A percentile compares a stretch with the other conserved stretches of the same genome.
Conservation (phyloP, 2,797 vertebrate genomes). For the Cirrhinus mrigala region DNA sequence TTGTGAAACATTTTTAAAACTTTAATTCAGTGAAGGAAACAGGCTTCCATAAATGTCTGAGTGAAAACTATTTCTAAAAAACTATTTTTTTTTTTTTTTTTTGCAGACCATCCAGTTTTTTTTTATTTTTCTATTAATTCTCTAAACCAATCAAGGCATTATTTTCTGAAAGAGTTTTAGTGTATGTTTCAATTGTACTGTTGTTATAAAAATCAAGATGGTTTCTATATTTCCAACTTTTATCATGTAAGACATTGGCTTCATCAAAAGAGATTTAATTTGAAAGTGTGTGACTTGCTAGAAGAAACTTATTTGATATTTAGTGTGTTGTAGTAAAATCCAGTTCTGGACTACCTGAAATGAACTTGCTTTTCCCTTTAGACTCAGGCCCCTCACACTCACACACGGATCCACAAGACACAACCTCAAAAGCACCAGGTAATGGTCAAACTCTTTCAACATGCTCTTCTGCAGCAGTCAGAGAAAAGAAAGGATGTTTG, state of each 20-base stretch:
- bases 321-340: neutral
- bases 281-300: neutral
- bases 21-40: too few relatives aligned
- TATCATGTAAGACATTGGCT: neutral
- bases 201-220: neutral
- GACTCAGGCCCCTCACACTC: rapidly evolving
- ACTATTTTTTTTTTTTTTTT: too few relatives aligned
- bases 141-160: neutral
- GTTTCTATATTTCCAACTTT: neutral
- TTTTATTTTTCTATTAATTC: too few relatives aligned
- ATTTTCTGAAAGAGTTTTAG: neutral
- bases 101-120: neutral
- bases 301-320: neutral
- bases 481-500: neutral
- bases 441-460: neutral
- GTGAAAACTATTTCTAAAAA: neutral
- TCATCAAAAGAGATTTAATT: neutral
- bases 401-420: rapidly evolving
- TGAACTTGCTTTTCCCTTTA: neutral
- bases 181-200: too few relatives aligned
- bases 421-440: rapidly evolving
- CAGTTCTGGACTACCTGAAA: neutral
- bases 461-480: neutral
- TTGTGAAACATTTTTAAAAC: too few relatives aligned
- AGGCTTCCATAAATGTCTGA: neutral